Evolutionary conservation across 2,113 vertebrate genomes (phyloP).

Genomic region (Lota lota): DNA sequence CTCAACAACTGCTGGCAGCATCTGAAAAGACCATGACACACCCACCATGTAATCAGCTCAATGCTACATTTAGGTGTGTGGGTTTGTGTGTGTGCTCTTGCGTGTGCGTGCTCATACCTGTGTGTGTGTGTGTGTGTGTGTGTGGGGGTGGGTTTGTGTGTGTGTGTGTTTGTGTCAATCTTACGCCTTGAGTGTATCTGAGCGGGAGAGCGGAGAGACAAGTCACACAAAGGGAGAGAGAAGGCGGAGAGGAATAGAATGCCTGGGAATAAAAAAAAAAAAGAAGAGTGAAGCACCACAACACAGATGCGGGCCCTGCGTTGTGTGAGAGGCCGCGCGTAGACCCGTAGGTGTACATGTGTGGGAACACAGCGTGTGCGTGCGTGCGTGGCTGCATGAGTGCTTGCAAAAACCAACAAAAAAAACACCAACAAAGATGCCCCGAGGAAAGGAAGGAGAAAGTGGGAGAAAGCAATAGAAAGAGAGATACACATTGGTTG

Average conservation of each 20-base stretch:
- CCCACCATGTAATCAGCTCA: constrained; percentile 1
- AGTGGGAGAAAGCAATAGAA: background rate
- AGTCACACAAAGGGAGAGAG: background rate
- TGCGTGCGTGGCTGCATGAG: constrained; percentile 4
- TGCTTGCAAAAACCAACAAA: background rate
- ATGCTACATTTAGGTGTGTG: background rate
- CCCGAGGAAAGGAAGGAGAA: background rate
- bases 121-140: constrained; percentile 16
- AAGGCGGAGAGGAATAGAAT: background rate
- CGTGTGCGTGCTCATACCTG: background rate
- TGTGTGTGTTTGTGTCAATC: too few relatives aligned
- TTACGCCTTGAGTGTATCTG: background rate
- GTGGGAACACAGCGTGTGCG: constrained; percentile 4
- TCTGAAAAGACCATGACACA: background rate
- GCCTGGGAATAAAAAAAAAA: background rate
- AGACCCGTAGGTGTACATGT: background rate
- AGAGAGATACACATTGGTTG: constrained; percentile 23
- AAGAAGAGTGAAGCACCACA: too few relatives aligned
- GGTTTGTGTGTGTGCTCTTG: constrained; percentile 6
- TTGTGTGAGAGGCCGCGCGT: background rate
- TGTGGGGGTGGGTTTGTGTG: constrained; percentile 1
- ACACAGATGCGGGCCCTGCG: too few relatives aligned
- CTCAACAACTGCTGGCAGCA: background rate
- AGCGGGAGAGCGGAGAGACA: background rate
- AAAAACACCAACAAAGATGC: too few relatives aligned